Percentiles rank a stretch among this genome's conserved stretches.
Conservation (phyloP, 2,797 vertebrate genomes). For the Apogon talboti region DNA sequence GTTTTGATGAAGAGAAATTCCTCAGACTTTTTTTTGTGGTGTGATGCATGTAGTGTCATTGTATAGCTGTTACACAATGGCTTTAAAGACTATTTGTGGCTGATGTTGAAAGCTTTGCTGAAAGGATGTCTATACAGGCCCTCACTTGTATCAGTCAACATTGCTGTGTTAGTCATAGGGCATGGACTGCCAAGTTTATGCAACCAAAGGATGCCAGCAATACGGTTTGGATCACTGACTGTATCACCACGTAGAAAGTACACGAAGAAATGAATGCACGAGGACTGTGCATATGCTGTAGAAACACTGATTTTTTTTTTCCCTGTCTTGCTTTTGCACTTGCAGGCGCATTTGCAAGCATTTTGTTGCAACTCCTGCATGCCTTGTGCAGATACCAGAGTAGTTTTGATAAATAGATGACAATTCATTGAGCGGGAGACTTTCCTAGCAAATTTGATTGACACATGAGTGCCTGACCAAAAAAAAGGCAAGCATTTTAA, state of each 20-base stretch:
- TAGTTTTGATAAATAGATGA: neutral
- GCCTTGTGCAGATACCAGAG: constrained; percentile 21
- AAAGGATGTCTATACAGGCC: constrained; percentile 60
- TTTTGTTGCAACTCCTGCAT: constrained; percentile 55
- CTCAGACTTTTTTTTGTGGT: constrained; percentile 40
- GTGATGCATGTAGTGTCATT: constrained; percentile 77
- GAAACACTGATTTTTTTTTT: constrained; percentile 5
- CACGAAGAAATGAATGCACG: constrained; percentile 2
- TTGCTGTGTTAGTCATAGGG: constrained; percentile 54
- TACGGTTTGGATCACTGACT: constrained; percentile 28
- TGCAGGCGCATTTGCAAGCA: constrained; percentile 38
- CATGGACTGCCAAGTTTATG: constrained; percentile 45
- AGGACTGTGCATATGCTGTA: neutral
- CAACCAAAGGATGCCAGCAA: constrained; percentile 24
- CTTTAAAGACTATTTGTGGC: constrained; percentile 46
- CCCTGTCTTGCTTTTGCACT: constrained; percentile 51
- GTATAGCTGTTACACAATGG: constrained; percentile 54
- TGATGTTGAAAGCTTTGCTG: constrained; percentile 67
- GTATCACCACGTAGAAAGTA: constrained; percentile 1
- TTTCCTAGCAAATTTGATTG: constrained; percentile 8
- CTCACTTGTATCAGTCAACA: constrained; percentile 61
- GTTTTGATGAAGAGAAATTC: constrained; percentile 42
- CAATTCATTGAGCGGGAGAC: too few species aligned
- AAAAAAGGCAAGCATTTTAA: constrained; percentile 24
- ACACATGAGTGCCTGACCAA: constrained; percentile 7